These are phyloP conservation scores for Pseudolaguvia tuberculata DNA, from an alignment of 2,113 vertebrate genomes.

Conservation along the genomic window DNA sequence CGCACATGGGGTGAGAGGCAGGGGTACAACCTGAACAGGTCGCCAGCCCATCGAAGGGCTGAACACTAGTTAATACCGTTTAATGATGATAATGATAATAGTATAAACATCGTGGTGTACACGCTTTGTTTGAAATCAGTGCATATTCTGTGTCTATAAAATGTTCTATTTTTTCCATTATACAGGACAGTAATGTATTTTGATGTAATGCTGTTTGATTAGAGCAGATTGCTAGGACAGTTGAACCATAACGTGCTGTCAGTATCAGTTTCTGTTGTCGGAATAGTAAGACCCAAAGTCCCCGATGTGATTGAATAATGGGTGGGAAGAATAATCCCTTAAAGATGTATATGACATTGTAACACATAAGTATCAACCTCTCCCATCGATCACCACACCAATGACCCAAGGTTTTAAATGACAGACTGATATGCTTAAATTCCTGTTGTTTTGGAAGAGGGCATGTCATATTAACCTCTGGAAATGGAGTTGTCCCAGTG, in stretches of 20 bases:
- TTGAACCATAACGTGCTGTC: neutral
- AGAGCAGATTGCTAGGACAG: conserved; percentile 2
- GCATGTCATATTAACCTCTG: conserved; percentile 65
- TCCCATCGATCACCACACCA: conserved; percentile 50
- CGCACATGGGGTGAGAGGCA: too few species aligned
- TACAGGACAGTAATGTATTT: conserved; percentile 1
- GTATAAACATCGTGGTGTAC: too few species aligned
- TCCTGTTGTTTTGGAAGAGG: conserved; percentile 57
- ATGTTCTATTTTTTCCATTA: neutral
- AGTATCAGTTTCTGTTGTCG: conserved; percentile 12
- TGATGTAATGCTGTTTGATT: conserved; percentile 6
- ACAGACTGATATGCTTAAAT: conserved; percentile 63
- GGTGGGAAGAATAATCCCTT: conserved; percentile 40
- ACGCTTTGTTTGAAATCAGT: neutral
- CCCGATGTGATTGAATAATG: conserved; percentile 33
- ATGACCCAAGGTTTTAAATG: conserved; percentile 48
- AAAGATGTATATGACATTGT: conserved; percentile 53
- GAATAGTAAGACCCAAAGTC: conserved; percentile 3
- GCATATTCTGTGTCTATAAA: neutral
- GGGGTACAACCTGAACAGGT: too few species aligned
- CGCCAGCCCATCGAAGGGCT: too few species aligned
- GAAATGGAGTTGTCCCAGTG: conserved; percentile 57
- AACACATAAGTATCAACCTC: conserved; percentile 51
- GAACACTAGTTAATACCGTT: too few species aligned
- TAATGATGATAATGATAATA: too few species aligned